phyloP scores from a whole-genome alignment of 1,140 invertebrate species.

The Drosophila littoralis region DNA sequence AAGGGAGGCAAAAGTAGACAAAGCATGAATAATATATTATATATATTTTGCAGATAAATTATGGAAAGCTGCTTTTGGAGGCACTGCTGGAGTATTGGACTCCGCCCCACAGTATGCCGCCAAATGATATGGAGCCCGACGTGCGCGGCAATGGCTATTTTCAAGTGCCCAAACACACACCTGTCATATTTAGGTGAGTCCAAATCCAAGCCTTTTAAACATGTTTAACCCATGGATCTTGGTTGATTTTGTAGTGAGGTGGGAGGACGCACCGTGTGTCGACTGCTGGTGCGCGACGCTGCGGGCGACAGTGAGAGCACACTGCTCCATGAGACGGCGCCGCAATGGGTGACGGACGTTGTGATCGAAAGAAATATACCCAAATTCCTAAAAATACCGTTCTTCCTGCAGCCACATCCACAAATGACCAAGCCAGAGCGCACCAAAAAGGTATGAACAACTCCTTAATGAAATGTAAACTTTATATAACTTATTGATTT shows the following conservation, averaged over 20 bases:
- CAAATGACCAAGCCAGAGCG: conserved; percentile 93
- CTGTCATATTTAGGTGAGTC: conserved; percentile 95
- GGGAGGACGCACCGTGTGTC: conserved; percentile 92
- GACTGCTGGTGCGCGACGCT: conserved; percentile 95
- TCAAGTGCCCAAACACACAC: conserved; percentile 96
- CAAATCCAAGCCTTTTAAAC: not conserved
- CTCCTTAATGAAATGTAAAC: not conserved
- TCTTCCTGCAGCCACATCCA: conserved; percentile 97
- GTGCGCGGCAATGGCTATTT: conserved; percentile 93
- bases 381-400: conserved; percentile 98
- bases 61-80: conserved; percentile 96
- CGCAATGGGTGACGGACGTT: conserved; percentile 98
- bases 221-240: not conserved
- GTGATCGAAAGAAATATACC: conserved; percentile 97
- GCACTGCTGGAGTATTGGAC: conserved; percentile 98
- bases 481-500: not conserved
- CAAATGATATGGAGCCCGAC: conserved; percentile 88
- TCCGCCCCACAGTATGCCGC: conserved; percentile 86
- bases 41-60: conserved; percentile 91
- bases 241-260: conserved; percentile 90
- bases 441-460: conserved; percentile 92
- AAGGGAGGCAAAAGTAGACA: no score
- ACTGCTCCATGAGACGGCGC: conserved; percentile 96
- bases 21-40: no score
- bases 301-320: conserved; percentile 97